Evolutionary conservation across 2,797 vertebrate species (phyloP).

Genomic region (Stomatorhinus walkeri): DNA sequence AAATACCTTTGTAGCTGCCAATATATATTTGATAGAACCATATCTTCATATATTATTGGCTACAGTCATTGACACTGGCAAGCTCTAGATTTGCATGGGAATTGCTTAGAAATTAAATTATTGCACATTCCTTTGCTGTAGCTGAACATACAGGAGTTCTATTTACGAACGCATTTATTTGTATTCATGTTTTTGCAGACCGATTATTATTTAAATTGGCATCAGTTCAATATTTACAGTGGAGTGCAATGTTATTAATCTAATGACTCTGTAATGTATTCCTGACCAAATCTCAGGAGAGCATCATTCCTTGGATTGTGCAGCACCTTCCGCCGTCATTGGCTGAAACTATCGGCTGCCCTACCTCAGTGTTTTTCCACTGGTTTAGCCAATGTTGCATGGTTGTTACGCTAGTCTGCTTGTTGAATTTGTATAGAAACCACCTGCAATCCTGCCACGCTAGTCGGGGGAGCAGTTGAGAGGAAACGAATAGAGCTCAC

Average conservation of each 20-base stretch:
- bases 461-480: background rate
- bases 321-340: background rate
- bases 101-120: background rate
- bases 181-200: background rate
- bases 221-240: background rate
- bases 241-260: background rate
- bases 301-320: background rate
- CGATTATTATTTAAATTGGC: background rate
- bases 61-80: background rate
- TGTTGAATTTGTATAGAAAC: constrained; percentile 2
- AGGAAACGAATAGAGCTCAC: background rate
- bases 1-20: background rate
- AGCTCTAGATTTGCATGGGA: background rate
- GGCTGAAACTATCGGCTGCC: background rate
- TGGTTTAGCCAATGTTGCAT: constrained; percentile 6
- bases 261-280: background rate
- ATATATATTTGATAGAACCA: background rate
- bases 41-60: background rate
- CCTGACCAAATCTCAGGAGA: background rate
- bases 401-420: constrained; percentile 8
- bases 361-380: background rate
- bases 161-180: background rate
- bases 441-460: constrained; percentile 1
- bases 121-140: background rate
- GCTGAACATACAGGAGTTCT: background rate